Conservation (phyloP, 2,113 vertebrate genomes). For the Chaetorhynchus papuensis region DNA sequence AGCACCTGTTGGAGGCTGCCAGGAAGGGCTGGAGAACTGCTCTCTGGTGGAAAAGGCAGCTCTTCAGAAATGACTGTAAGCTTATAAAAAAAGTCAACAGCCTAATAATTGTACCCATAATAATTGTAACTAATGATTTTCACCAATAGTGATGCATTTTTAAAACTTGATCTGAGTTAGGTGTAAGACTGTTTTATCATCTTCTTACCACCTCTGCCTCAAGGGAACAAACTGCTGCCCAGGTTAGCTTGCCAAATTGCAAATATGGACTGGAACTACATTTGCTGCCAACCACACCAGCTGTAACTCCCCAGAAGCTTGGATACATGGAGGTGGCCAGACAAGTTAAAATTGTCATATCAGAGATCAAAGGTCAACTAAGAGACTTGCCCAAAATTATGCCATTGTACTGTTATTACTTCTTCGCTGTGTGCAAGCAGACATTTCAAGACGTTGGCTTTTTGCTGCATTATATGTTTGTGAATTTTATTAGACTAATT, state of each 20-base stretch:
- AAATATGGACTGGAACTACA: background rate
- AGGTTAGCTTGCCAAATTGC: background rate
- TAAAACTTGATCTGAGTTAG: background rate
- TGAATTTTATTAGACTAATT: conserved; percentile 64
- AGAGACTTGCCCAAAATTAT: background rate
- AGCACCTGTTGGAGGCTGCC: background rate
- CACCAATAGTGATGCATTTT: background rate
- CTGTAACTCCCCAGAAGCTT: background rate
- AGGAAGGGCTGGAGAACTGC: background rate
- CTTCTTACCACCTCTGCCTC: background rate
- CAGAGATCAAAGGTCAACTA: background rate
- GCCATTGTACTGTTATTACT: background rate
- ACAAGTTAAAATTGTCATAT: background rate
- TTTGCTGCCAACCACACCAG: background rate
- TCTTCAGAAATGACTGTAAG: background rate
- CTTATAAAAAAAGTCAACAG: background rate
- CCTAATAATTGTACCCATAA: background rate
- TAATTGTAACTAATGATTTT: background rate
- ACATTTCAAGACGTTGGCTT: conserved; percentile 3
- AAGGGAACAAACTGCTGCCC: background rate
- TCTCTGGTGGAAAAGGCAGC: background rate
- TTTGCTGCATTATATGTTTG: conserved; percentile 6
- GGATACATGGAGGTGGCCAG: background rate
- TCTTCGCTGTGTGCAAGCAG: background rate
- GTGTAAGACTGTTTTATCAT: background rate